Evolutionary conservation across 2,113 vertebrate genomes (phyloP).

Genomic region (Poicephalus gulielmi): DNA sequence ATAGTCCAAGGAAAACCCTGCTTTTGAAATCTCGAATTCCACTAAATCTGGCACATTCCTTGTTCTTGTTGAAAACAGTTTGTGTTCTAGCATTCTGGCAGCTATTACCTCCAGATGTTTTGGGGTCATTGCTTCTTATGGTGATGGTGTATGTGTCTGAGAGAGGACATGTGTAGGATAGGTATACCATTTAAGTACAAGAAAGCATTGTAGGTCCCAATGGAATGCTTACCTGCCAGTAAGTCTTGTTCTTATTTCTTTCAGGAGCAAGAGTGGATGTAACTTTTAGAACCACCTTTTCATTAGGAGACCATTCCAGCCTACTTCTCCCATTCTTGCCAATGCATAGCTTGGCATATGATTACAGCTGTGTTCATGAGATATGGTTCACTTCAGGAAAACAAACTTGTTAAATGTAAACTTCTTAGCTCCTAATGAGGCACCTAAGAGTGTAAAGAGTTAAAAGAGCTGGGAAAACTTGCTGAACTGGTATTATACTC

Average conservation of each 20-base stretch:
- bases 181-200: neutral
- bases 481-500: neutral
- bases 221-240: neutral
- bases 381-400: neutral
- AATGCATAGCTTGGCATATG: rapidly evolving
- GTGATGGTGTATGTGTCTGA: neutral
- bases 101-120: neutral
- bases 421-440: neutral
- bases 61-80: neutral
- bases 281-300: neutral
- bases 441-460: neutral
- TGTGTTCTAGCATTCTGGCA: neutral
- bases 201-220: rapidly evolving
- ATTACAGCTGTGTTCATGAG: neutral
- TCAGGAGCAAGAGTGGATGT: neutral
- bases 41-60: neutral
- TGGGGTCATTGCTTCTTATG: neutral
- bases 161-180: neutral
- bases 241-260: neutral
- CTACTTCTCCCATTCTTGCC: neutral
- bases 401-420: neutral
- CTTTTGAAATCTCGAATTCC: neutral
- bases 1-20: neutral
- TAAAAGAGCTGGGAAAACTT: neutral
- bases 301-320: neutral